Evolutionary conservation across 1,140 invertebrate species (phyloP).

Genomic region (Lepidotrigona ventralis): DNA sequence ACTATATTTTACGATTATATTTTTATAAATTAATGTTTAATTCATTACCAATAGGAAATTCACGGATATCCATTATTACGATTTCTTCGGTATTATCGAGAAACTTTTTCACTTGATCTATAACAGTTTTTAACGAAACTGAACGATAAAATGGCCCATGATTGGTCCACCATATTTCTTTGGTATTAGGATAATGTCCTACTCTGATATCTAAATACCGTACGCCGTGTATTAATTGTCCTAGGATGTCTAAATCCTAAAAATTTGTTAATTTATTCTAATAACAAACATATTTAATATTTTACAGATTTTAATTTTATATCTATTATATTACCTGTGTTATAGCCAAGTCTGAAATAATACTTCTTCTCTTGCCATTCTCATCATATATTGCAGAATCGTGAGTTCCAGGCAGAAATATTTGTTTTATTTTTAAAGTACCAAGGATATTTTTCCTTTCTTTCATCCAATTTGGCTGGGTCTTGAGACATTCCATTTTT

Average conservation of each 20-base stretch:
- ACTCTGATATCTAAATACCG: conserved; percentile 83
- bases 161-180: conserved; percentile 80
- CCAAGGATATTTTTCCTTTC: conserved; percentile 76
- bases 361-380: conserved; percentile 68
- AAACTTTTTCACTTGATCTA: conserved; percentile 82
- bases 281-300: no score
- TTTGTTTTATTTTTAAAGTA: conserved; percentile 75
- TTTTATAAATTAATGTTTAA: background rate
- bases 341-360: conserved; percentile 79
- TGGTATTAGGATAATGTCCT: conserved; percentile 77
- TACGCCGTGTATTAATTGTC: conserved; percentile 82
- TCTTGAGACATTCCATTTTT: conserved; percentile 77
- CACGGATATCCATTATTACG: conserved; percentile 83
- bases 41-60: conserved; percentile 81
- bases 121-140: conserved; percentile 77
- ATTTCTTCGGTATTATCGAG: conserved; percentile 83
- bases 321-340: conserved; percentile 74
- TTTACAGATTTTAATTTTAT: background rate
- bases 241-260: conserved; percentile 82
- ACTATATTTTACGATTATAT: background rate
- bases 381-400: conserved; percentile 82
- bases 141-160: conserved; percentile 80
- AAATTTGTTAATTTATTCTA: background rate
- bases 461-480: conserved; percentile 83
- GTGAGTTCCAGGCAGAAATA: conserved; percentile 84